Conservation (phyloP, 1,140 invertebrate species). For the Apocrypta bakeri region DNA sequence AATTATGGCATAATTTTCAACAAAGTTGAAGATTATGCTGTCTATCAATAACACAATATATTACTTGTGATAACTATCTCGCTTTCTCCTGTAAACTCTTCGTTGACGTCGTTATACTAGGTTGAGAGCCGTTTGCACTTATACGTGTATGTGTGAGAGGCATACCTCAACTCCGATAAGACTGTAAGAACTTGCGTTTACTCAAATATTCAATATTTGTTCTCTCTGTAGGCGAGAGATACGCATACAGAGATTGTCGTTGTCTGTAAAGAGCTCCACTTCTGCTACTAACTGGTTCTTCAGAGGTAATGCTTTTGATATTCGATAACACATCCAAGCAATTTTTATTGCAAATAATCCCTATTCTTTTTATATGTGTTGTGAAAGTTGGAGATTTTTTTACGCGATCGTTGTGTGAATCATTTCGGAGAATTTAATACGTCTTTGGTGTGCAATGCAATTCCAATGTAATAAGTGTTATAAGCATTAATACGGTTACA, state of each 20-base stretch:
- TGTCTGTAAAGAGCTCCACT: neutral
- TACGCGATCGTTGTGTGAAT: neutral
- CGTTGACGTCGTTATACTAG: neutral
- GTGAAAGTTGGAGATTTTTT: neutral
- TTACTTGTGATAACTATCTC: neutral
- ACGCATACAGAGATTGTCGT: neutral
- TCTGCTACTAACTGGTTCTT: neutral
- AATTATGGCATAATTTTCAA: neutral
- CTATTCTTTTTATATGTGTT: slow-evolving; percentile 1
- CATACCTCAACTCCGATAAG: neutral
- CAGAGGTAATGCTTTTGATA: neutral
- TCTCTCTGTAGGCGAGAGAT: neutral
- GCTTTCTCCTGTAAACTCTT: neutral
- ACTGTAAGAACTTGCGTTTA: neutral
- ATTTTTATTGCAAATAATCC: neutral
- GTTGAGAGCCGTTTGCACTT: neutral
- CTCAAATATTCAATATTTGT: neutral
- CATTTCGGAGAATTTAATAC: slow-evolving; percentile 25
- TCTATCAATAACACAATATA: too few species aligned
- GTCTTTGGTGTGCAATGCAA: neutral
- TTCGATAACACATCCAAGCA: neutral
- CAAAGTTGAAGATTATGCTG: neutral
- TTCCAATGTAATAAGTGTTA: slow-evolving; percentile 21
- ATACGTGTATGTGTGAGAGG: neutral
- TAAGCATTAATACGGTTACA: neutral